Percentiles rank a stretch among this genome's conserved stretches.
Evolutionary conservation across 2,797 vertebrate species (phyloP).

Genomic region (Momotus momota): DNA sequence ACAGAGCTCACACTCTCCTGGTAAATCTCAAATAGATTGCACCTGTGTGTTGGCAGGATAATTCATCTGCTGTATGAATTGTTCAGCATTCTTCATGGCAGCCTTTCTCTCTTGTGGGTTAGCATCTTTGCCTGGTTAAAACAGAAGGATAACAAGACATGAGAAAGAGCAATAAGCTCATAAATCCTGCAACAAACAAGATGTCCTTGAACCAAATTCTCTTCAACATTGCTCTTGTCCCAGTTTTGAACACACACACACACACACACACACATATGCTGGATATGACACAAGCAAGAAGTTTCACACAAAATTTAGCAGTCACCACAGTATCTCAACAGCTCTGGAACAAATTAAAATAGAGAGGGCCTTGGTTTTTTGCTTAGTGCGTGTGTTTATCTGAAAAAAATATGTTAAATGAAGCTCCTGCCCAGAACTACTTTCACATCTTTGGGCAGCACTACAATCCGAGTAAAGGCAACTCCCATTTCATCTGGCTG

Average conservation of each 20-base stretch:
- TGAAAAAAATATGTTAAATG: background rate
- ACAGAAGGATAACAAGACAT: constrained; percentile 20
- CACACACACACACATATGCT: background rate
- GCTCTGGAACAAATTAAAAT: background rate
- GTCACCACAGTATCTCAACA: background rate
- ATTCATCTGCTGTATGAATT: constrained; percentile 90
- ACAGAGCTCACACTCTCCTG: background rate
- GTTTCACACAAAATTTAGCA: background rate
- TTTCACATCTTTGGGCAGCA: background rate
- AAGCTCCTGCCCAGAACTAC: background rate
- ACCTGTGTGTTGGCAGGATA: constrained; percentile 89
- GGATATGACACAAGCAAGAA: background rate
- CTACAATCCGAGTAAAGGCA: background rate
- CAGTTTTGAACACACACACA: background rate
- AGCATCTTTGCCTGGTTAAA: constrained; percentile 84
- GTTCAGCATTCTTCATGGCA: constrained; percentile 92
- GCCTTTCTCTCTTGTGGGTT: constrained; percentile 88
- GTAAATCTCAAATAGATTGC: background rate
- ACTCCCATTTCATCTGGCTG: background rate
- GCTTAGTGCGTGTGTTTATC: background rate
- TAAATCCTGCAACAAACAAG: background rate
- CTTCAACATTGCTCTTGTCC: background rate
- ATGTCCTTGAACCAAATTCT: background rate
- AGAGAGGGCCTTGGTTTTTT: background rate
- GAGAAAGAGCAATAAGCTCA: background rate